Percentiles rank a stretch among this genome's conserved stretches.
phyloP scores from a whole-genome alignment of 1,140 invertebrate species.

The Orchestia grillus region DNA sequence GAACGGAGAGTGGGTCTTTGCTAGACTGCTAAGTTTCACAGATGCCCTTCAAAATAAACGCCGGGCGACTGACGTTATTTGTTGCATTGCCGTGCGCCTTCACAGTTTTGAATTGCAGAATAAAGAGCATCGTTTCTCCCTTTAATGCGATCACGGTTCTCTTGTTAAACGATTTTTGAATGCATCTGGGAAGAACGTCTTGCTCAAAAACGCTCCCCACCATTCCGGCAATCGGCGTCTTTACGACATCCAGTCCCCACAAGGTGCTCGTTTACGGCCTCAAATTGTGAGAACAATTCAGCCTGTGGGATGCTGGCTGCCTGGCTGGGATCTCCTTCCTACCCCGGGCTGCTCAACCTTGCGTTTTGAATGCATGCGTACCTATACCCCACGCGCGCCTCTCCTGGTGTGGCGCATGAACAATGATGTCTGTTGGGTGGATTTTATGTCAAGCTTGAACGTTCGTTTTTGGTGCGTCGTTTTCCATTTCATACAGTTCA shows the following conservation, averaged over 20 bases:
- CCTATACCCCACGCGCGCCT: no score
- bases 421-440: no score
- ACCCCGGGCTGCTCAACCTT: not conserved
- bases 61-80: not conserved
- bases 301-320: not conserved
- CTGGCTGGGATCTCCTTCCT: not conserved
- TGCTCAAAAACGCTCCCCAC: no score
- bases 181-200: not conserved
- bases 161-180: not conserved
- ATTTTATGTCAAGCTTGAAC: no score
- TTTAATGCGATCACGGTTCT: not conserved
- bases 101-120: not conserved
- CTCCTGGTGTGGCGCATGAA: no score
- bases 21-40: not conserved
- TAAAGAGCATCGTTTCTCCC: not conserved
- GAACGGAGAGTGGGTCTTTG: not conserved
- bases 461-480: no score
- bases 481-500: no score
- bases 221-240: no score
- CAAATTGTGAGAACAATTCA: not conserved
- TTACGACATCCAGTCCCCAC: no score
- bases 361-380: no score
- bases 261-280: not conserved
- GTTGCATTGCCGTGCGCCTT: not conserved
- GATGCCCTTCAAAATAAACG: not conserved